These are phyloP conservation scores for Desoria tigrina DNA, from an alignment of 2,888 invertebrate genomes.

Conservation along the genomic window DNA sequence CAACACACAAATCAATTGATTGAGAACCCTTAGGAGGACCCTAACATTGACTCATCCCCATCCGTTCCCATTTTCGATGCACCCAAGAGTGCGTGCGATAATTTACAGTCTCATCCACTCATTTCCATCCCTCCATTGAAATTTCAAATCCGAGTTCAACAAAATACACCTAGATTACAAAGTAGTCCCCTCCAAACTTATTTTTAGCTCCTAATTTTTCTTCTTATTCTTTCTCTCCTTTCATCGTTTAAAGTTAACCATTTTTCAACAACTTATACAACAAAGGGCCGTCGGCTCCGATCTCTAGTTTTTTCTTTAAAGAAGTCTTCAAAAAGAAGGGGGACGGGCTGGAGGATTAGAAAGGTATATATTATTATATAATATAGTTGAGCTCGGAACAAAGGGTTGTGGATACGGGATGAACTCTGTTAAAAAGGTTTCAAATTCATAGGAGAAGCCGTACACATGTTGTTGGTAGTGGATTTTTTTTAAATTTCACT, in stretches of 20 bases:
- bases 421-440: background rate
- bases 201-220: constrained; percentile 9
- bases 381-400: no score
- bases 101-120: constrained; percentile 4
- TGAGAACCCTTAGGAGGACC: background rate
- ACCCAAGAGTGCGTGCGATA: constrained; percentile 3
- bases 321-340: background rate
- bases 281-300: background rate
- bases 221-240: background rate
- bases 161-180: background rate
- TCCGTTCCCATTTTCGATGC: background rate
- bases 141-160: background rate
- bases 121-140: background rate
- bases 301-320: background rate
- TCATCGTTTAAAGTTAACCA: background rate
- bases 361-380: no score
- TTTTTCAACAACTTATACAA: constrained; percentile 1
- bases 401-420: no score
- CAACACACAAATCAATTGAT: constrained; percentile 12
- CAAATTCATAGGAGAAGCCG: constrained; percentile 7
- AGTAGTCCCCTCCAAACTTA: background rate
- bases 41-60: background rate
- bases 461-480: background rate
- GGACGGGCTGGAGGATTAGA: no score
- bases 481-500: background rate